Evolutionary conservation across 2,888 invertebrate genomes (phyloP).

Genomic region (Acleris cristana): DNA sequence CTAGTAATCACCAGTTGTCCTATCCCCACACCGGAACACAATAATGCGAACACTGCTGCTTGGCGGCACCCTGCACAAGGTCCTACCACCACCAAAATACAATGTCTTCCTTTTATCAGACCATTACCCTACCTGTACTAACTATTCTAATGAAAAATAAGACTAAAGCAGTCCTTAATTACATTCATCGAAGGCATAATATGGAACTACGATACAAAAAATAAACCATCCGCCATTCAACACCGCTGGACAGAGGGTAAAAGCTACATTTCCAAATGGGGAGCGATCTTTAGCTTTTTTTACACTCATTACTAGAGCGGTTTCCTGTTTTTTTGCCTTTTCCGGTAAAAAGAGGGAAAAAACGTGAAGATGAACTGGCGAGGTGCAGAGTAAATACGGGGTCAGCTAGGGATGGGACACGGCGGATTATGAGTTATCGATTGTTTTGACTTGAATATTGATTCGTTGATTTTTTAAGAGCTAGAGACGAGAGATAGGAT

Average conservation of each 20-base stretch:
- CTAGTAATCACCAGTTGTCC: no score
- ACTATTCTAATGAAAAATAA: no score
- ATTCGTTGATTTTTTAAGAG: no score
- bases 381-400: constrained; percentile 82
- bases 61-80: no score
- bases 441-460: no score
- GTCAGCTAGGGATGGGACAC: constrained; percentile 58
- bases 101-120: no score
- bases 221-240: constrained; percentile 39
- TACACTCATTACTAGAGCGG: constrained; percentile 81
- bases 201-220: constrained; percentile 35
- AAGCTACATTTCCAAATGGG: constrained; percentile 59
- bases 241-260: constrained; percentile 51
- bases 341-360: constrained; percentile 76
- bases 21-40: no score
- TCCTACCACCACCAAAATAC: no score
- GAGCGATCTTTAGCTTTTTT: constrained; percentile 68
- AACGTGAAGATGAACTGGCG: constrained; percentile 83
- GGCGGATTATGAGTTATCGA: constrained; percentile 19
- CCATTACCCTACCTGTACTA: no score
- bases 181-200: neutral
- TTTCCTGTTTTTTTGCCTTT: constrained; percentile 78
- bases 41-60: no score
- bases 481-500: no score
- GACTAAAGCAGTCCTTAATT: no score